Evolutionary conservation across 1,140 invertebrate species (phyloP).

Genomic region (Subanguina moxae): DNA sequence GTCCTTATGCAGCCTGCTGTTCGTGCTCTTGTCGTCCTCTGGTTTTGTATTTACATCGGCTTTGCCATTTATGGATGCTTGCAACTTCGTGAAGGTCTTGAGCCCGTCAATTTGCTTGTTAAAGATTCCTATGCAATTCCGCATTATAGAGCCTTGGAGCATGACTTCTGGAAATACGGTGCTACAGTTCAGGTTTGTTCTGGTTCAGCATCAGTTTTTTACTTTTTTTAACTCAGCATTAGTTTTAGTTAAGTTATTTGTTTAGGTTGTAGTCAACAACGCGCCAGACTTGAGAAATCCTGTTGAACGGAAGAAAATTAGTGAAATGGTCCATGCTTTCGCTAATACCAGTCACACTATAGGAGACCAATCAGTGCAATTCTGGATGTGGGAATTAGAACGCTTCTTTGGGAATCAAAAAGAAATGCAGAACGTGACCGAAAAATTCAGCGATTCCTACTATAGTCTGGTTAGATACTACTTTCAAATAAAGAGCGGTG

Average conservation of each 20-base stretch:
- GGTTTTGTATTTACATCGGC: constrained; percentile 51
- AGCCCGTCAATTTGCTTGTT: constrained; percentile 58
- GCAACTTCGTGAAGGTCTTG: constrained; percentile 54
- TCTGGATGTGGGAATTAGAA: constrained; percentile 80
- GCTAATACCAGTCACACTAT: constrained; percentile 76
- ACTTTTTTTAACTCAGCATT: no score
- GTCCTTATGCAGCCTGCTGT: constrained; percentile 56
- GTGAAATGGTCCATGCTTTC: constrained; percentile 73
- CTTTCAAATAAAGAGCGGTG: constrained; percentile 43
- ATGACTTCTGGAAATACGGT: constrained; percentile 60
- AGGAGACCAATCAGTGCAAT: constrained; percentile 76
- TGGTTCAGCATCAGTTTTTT: no score
- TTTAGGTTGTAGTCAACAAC: constrained; percentile 77
- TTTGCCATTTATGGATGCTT: constrained; percentile 55
- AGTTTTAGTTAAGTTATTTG: no score
- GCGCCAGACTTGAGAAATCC: constrained; percentile 80
- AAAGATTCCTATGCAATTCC: constrained; percentile 58
- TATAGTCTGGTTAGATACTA: constrained; percentile 50
- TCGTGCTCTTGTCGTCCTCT: constrained; percentile 41
- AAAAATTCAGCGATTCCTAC: constrained; percentile 56
- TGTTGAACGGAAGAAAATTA: constrained; percentile 72
- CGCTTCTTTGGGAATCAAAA: constrained; percentile 71
- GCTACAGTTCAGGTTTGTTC: constrained; percentile 49
- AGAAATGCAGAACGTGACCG: constrained; percentile 67
- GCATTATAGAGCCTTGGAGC: constrained; percentile 53